These are phyloP conservation scores for Hyles euphorbiae DNA, from an alignment of 1,140 invertebrate genomes.

Conservation along the genomic window DNA sequence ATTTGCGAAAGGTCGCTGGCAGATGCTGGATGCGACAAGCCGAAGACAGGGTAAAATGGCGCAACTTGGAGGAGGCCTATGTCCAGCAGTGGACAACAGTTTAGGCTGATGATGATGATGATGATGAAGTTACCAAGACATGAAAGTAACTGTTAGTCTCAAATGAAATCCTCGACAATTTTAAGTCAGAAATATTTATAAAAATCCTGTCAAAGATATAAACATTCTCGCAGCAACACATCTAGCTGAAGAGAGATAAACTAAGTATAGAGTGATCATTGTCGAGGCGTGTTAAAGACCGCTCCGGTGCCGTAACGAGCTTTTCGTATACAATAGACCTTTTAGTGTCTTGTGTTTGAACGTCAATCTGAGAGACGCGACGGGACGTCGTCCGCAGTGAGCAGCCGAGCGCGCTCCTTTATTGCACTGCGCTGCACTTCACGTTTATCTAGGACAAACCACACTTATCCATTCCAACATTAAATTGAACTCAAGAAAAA, in stretches of 20 bases:
- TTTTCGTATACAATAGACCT: slow-evolving; percentile 73
- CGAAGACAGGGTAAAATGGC: too few relatives aligned
- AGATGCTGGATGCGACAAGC: too few relatives aligned
- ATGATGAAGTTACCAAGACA: too few relatives aligned
- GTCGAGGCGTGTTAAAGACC: slow-evolving; percentile 69
- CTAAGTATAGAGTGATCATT: slow-evolving; percentile 68
- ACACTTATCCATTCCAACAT: too few relatives aligned
- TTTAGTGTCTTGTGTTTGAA: slow-evolving; percentile 67
- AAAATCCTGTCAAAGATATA: slow-evolving; percentile 9
- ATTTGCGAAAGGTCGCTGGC: too few relatives aligned
- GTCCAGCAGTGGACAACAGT: too few relatives aligned
- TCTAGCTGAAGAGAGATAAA: slow-evolving; percentile 29
- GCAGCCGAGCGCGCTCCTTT: slow-evolving; percentile 43
- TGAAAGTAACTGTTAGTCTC: too few relatives aligned
- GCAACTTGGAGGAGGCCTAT: too few relatives aligned
- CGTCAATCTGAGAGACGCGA: slow-evolving; percentile 59
- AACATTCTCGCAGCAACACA: slow-evolving; percentile 25
- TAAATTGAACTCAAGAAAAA: too few relatives aligned
- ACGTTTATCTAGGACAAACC: slow-evolving; percentile 16
- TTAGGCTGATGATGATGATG: too few relatives aligned
- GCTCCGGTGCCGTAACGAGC: slow-evolving; percentile 64
- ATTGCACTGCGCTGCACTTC: slow-evolving; percentile 23
- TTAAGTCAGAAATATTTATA: not conserved
- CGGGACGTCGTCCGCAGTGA: slow-evolving; percentile 17
- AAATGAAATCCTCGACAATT: not conserved